Conservation (phyloP, 2,888 invertebrate species). For the Pterostichus niger region DNA sequence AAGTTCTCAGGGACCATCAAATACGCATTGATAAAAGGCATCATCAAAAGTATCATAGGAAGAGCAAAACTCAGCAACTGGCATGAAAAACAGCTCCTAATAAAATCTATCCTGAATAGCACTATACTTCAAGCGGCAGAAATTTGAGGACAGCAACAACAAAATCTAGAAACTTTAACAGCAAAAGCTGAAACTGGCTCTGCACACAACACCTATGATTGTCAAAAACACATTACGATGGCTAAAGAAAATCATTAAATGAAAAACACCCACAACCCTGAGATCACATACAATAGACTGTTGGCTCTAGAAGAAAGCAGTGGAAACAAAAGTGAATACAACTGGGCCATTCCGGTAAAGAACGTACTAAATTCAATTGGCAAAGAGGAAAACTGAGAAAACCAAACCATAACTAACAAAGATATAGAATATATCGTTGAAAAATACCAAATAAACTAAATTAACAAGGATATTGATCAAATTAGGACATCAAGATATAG, state of each 20-base stretch:
- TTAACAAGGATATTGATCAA: neutral
- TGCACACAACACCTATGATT: neutral
- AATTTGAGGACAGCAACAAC: neutral
- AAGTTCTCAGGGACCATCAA: neutral
- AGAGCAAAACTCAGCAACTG: neutral
- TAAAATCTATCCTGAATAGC: neutral
- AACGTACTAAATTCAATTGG: neutral
- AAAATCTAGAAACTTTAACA: neutral
- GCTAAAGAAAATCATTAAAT: neutral
- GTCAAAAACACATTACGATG: neutral
- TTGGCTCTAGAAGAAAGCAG: neutral
- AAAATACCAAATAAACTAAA: neutral
- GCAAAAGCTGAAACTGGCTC: constrained; percentile 12
- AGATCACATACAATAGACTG: neutral
- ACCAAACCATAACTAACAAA: neutral
- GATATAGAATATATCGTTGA: neutral
- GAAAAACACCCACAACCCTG: neutral
- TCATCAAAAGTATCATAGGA: neutral
- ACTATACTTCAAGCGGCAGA: neutral
- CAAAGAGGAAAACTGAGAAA: neutral
- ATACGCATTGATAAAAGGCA: neutral
- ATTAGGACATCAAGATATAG: neutral
- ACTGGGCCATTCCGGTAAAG: neutral
- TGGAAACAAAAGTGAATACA: neutral
- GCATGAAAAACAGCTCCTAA: constrained; percentile 8